Evolutionary conservation across 2,113 vertebrate genomes (phyloP), one percentile per base, ranked within the genome.

Genomic region (Daphoenositta chrysoptera): DNA sequence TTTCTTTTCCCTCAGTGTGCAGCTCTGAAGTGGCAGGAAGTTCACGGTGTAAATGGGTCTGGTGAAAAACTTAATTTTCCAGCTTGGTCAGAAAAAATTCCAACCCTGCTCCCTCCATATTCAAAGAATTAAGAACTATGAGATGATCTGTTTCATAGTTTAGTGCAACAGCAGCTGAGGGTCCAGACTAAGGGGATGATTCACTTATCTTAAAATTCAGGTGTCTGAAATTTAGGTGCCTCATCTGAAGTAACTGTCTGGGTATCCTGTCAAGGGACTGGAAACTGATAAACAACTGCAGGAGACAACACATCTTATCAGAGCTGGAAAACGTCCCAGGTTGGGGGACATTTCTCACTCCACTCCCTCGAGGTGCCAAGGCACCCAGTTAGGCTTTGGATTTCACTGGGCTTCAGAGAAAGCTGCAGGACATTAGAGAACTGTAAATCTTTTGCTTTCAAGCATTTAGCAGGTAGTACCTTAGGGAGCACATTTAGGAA

Each of bases 341-440:
- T 71, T 48, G 66, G 45, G 33, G n/a, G n/a, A n/a, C n/a, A 3
- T 77, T 86, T 68, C 86, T 95, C 89, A 60, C 53, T 68, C 27
- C 23, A 7, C 19, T 69, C 64, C 44, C 77, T 71, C 27, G 15
- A 48, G 13, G 9, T 68, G 40, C 48, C 69, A 63, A 61, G 22
- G 33, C 58, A 47, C 31, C 50, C 2, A 0, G 27, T 50, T 35
- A 66, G 19, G 42, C n/a, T 69, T 21, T 26, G 18, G 21, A 20
- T 87, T 79, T 88, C 39, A 76, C 18, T 39, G 48, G n/a, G 30
- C 37, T 94, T 85, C 57, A 80, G 53, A 81, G 60, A 58, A 81
- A 57, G 28, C 58, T 86, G 22, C 28, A 5, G 18, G 57, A 31
- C 45, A 42, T 63, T 20, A 42, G 35, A 63, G 80, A 80, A 15